phyloP scores from a whole-genome alignment of 2,113 vertebrate genomes.

The Cyprinus carpio region DNA sequence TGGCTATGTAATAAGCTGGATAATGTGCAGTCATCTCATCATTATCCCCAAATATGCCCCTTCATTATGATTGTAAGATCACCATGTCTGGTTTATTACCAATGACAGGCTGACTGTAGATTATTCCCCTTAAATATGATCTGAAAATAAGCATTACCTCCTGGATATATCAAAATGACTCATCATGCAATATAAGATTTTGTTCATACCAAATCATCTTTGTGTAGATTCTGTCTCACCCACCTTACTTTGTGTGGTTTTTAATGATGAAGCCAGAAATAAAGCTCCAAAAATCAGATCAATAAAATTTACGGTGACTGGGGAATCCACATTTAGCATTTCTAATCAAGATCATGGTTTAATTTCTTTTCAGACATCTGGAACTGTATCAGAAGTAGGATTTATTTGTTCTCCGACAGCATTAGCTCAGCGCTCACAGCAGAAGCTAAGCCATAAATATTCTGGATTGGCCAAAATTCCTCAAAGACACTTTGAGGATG shows the following conservation, averaged over 20 bases:
- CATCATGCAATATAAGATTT: not conserved
- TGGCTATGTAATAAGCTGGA: not conserved
- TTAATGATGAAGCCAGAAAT: not conserved
- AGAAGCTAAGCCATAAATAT: not conserved
- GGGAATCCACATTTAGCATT: conserved; percentile 22
- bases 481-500: conserved; percentile 1
- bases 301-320: not conserved
- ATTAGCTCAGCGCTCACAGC: not conserved
- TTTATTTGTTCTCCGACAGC: conserved; percentile 14
- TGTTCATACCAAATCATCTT: not conserved
- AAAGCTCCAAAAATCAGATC: not conserved
- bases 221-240: not conserved
- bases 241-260: no score
- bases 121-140: not conserved
- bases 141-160: not conserved
- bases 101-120: not conserved
- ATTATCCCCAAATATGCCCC: not conserved
- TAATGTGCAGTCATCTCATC: not conserved
- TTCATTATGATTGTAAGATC: not conserved
- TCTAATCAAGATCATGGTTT: conserved; percentile 4
- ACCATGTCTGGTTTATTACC: not conserved
- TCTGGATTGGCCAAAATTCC: conserved; percentile 22
- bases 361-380: not conserved
- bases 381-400: conserved; percentile 7
- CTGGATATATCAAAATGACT: not conserved